A percentile compares a stretch with the other conserved stretches of the same genome.
Evolutionary conservation across 2,888 invertebrate species (phyloP).

Genomic region (Carpatolechia fugitivella): DNA sequence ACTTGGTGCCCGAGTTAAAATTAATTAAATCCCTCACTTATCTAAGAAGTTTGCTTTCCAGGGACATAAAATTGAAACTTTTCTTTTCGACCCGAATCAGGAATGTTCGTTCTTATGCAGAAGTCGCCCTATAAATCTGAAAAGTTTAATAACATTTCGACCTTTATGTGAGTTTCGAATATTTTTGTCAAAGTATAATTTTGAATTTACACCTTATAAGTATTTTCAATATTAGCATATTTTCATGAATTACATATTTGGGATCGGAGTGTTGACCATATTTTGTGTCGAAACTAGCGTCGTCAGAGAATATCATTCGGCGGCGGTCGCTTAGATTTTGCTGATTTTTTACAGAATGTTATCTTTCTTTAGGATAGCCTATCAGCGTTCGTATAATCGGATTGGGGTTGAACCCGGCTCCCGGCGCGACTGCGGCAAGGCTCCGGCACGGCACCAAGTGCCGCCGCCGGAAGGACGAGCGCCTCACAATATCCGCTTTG

Average conservation of each 20-base stretch:
- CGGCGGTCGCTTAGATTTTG: slow-evolving; percentile 20
- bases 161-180: slow-evolving; percentile 13
- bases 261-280: slow-evolving; percentile 4
- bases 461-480: slow-evolving; percentile 33
- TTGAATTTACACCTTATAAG: slow-evolving; percentile 8
- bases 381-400: slow-evolving; percentile 42
- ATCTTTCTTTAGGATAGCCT: slow-evolving; percentile 41
- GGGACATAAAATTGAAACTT: slow-evolving; percentile 35
- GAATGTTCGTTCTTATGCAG: slow-evolving; percentile 3
- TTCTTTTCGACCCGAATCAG: slow-evolving; percentile 22
- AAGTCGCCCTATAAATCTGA: slow-evolving; percentile 8
- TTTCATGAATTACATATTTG: slow-evolving; percentile 8
- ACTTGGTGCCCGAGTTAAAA: slow-evolving; percentile 39
- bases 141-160: slow-evolving; percentile 15
- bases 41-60: slow-evolving; percentile 39
- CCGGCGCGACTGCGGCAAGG: slow-evolving; percentile 4
- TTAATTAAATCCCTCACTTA: slow-evolving; percentile 56
- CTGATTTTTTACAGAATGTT: slow-evolving; percentile 27
- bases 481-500: slow-evolving; percentile 53
- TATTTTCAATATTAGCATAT: slow-evolving; percentile 1
- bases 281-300: background rate
- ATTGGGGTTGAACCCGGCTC: slow-evolving; percentile 37
- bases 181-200: slow-evolving; percentile 8
- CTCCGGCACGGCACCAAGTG: slow-evolving; percentile 3
- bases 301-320: slow-evolving; percentile 2